Base-by-base conservation (phyloP, 2,797 vertebrate genomes). In the Anniella stebbinsi region DNA sequence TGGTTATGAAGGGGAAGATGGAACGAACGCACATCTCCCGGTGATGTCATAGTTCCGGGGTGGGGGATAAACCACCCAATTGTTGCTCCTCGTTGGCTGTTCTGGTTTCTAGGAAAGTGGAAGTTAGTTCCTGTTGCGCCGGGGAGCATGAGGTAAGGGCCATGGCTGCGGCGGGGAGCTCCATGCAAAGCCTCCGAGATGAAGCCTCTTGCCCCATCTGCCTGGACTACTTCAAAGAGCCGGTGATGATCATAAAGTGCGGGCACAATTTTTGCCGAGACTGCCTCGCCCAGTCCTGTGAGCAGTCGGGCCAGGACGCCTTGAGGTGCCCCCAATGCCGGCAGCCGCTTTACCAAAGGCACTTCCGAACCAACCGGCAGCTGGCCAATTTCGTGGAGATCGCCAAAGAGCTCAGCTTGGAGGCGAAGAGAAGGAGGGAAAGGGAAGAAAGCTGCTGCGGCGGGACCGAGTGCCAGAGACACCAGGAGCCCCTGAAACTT, bases 361-460 rank as follows among this genome's bases (percentile, higher is more conserved):
- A 92, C 86, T 94, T 96, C 76, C 94, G 92, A 30, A 93, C 95
- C 86, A 96, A 96, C 92, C 87, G 95, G 90, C 95, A 95, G 92
- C 90, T 96, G 83, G 95, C 94, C 92, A 96, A 95, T 82, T 91
- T 96, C 93, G 95, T 94, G 4, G 94, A 95, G 88, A 90, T 96
- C 83, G 94, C 95, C n/a, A 88, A 93, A 4, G 94, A 94, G 89
- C 93, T 86, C 12, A 57, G 28, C 1, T 13, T 95, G 95, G 94
- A 92, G 92, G 0, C 41, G 75, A 11, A 13, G 92, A 76, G 54
- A 91, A 57, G 51, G 94, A 87, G 2, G 4, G 18, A 21, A 4
- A 0, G 4, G 1, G 45, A 8, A 92, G 80, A 8, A 36, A 12
- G 67, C 18, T n/a, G 70, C 36, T n/a, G 33, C 36, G 33, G 70